Evolutionary conservation across 1,140 invertebrate genomes (phyloP).

Genomic region (Alviniconcha marisindica): DNA sequence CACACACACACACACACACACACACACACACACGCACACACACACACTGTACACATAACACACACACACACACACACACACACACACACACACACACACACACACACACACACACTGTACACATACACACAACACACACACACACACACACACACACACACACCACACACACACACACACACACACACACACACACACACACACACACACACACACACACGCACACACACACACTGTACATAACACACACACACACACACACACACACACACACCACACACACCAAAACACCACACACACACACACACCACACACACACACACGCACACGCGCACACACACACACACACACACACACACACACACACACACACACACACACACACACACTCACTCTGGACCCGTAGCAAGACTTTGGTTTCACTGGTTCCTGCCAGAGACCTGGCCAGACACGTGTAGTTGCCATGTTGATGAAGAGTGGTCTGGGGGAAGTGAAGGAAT

Average conservation of each 20-base stretch:
- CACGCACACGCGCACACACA: background rate
- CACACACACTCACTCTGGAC: conserved; percentile 31
- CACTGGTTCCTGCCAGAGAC: conserved; percentile 14
- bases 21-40: background rate
- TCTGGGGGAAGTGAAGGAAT: conserved; percentile 21
- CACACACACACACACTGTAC: background rate
- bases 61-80: background rate
- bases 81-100: background rate
- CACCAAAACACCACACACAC: no score
- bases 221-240: background rate
- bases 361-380: background rate
- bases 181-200: background rate
- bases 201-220: background rate
- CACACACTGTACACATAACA: background rate
- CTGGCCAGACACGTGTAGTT: conserved; percentile 41
- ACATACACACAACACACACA: no score
- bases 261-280: background rate
- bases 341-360: background rate
- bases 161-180: background rate
- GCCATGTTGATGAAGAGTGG: background rate
- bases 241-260: background rate
- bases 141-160: background rate
- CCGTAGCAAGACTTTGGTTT: conserved; percentile 7
- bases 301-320: background rate
- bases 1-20: background rate